phyloP scores from a whole-genome alignment of 2,113 vertebrate species.

The Henicopernis longicauda region DNA sequence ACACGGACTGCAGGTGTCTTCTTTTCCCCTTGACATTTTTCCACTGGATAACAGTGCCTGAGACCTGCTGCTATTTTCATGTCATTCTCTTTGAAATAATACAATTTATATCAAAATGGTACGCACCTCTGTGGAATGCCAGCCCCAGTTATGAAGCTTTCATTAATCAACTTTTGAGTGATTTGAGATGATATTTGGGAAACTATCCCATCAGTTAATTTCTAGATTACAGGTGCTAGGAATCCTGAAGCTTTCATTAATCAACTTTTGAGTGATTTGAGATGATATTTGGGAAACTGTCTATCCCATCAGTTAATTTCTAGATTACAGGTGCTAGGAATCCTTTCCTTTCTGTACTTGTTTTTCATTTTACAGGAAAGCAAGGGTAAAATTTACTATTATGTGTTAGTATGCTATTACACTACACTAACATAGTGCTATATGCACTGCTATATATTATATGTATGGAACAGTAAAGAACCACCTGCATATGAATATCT shows the following conservation, averaged over 20 bases:
- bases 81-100: neutral
- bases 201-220: neutral
- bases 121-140: accelerated
- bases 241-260: neutral
- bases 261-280: neutral
- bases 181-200: neutral
- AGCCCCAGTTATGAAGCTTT: neutral
- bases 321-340: neutral
- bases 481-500: neutral
- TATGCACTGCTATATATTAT: accelerated
- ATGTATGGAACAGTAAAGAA: neutral
- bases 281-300: neutral
- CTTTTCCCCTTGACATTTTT: neutral
- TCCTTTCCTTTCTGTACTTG: neutral
- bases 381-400: neutral
- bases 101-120: neutral
- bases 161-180: neutral
- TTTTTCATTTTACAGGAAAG: neutral
- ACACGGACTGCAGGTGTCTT: neutral
- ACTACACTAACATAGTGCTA: accelerated
- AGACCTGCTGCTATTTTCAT: neutral
- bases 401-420: neutral
- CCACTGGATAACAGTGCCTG: no score
- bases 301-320: neutral
- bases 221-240: neutral